Evolutionary conservation across 1,140 invertebrate genomes (phyloP).

Genomic region (Trypoxylus dichotomus): DNA sequence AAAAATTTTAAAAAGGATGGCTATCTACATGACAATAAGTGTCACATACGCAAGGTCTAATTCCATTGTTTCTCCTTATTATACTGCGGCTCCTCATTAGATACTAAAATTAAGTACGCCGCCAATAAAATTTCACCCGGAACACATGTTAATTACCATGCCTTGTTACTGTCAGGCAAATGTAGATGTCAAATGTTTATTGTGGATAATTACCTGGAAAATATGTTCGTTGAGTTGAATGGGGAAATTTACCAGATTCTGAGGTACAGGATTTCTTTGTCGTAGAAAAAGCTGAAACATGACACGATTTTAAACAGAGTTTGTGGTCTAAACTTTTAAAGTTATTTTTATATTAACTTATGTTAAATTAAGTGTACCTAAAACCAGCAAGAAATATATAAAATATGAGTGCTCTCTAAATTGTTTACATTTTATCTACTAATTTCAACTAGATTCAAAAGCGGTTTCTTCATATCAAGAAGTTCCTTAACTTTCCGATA

Average conservation of each 20-base stretch:
- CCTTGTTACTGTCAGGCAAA: not conserved
- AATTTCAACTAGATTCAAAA: no score
- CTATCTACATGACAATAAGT: not conserved
- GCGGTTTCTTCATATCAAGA: no score
- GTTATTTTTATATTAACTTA: no score
- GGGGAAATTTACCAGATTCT: not conserved
- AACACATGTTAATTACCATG: conserved; percentile 7
- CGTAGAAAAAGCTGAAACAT: no score
- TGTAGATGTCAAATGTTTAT: not conserved
- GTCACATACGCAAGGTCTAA: not conserved
- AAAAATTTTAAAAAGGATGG: conserved; percentile 4
- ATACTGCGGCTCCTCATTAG: not conserved
- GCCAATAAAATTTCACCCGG: not conserved
- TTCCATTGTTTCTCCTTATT: conserved; percentile 20
- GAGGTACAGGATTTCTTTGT: no score
- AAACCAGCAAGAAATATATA: no score
- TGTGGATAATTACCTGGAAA: not conserved
- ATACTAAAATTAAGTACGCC: not conserved
- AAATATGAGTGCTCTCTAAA: no score
- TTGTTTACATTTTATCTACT: no score
- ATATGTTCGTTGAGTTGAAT: not conserved
- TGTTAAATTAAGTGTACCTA: no score
- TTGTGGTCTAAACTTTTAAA: no score
- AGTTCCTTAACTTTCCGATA: no score
- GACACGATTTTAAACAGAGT: no score